Evolutionary conservation across 2,797 vertebrate species (phyloP), one percentile per base, ranked within the genome.

Genomic region (Stomatorhinus walkeri): DNA sequence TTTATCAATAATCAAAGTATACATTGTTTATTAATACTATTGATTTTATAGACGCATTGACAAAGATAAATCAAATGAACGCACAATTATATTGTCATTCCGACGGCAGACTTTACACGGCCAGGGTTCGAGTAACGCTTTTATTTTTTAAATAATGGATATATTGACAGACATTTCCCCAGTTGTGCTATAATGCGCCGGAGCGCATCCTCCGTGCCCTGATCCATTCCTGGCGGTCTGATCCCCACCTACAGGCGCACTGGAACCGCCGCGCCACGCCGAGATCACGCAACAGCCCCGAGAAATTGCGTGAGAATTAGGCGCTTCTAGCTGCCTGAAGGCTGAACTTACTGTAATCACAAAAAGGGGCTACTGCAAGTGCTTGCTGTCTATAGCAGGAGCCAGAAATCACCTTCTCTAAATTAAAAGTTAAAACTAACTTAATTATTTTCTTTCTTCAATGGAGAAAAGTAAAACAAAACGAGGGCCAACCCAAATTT

Each of bases 231-330:
- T 48, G 59, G 83, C 72, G 87, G 64, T 72, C 89, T 89, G 87
- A 90, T 88, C 68, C n/a, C 89, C 88, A 83, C 84, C 84, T 72
- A 85, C 64, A 28, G 32, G 22, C 88, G n/a, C 84, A 16, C 43
- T 68, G 36, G 81, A 48, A 54, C 64, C 28, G 64, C 87, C 89
- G 79, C 72, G 88, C 88, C 88, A 83, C 88, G 88, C 72, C 72
- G 52, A 51, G 59, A 76, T 91, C 91, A 59, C 90, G 94, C 93
- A 95, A 95, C 88, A 91, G 89, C 87, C 90, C 79, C 43, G 88
- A 90, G 91, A 89, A 91, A 88, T 95, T 95, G 94, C 93, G 92
- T 93, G 93, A 93, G 93, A 92, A 56, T 22, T 28, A 36, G 79
- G 14, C 14, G 48, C 56, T 59, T 64, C 5, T 79, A 10, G 56